Evolutionary conservation across 1,140 invertebrate species (phyloP).

Genomic region (Drosophila gunungcola): DNA sequence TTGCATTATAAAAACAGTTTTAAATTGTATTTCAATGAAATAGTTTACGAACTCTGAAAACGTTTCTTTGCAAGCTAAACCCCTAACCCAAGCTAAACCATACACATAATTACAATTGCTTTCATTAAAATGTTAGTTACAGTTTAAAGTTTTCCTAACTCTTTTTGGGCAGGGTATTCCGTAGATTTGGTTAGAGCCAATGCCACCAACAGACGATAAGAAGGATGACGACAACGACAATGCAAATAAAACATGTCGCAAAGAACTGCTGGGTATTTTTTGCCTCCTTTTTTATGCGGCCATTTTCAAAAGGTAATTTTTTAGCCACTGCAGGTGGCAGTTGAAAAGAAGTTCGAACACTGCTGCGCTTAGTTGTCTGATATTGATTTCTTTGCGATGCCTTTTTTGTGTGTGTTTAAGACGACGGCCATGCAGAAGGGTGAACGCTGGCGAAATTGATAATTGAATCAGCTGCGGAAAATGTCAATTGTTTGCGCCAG

Average conservation of each 20-base stretch:
- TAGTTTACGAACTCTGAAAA: no score
- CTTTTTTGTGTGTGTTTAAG: conserved; percentile 33
- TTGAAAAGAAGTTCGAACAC: conserved; percentile 12
- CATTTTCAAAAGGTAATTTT: conserved; percentile 68
- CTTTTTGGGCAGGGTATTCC: conserved; percentile 5
- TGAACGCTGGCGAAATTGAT: conserved; percentile 55
- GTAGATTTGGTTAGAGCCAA: conserved; percentile 24
- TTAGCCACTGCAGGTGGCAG: conserved; percentile 50
- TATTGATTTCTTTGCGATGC: conserved; percentile 10
- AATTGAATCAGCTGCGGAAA: conserved; percentile 66
- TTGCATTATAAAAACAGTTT: no score
- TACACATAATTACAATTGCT: no score
- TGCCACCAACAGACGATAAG: conserved; percentile 23
- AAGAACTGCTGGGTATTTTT: conserved; percentile 16
- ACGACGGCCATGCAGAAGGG: conserved; percentile 35
- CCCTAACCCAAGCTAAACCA: no score
- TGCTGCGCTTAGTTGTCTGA: conserved; percentile 12
- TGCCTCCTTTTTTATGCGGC: conserved; percentile 20
- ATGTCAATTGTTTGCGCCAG: conserved; percentile 62
- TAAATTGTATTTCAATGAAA: no score
- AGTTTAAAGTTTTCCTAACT: no score
- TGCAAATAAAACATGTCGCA: conserved; percentile 70
- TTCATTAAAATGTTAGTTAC: no score
- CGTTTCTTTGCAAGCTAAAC: not conserved
- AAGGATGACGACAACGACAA: conserved; percentile 53